Conservation (phyloP, 1,140 invertebrate species). For the Procambarus virginalis region DNA sequence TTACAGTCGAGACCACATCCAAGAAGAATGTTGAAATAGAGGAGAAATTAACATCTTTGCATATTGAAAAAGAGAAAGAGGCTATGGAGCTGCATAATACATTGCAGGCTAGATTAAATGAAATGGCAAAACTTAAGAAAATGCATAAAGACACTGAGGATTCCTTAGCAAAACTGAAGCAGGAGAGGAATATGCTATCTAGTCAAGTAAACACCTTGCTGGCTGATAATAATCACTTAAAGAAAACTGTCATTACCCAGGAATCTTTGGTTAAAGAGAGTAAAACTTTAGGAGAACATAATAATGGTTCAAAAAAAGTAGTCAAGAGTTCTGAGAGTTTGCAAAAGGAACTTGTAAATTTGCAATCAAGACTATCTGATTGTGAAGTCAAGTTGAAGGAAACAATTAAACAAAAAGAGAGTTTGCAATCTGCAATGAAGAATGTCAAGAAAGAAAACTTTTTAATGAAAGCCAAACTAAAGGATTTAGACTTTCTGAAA, state of each 20-base stretch:
- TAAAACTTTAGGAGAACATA: constrained; percentile 17
- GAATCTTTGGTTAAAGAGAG: constrained; percentile 22
- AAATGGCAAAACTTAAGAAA: constrained; percentile 13
- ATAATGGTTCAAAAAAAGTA: constrained; percentile 15
- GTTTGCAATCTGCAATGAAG: constrained; percentile 22
- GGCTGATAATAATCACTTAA: constrained; percentile 51
- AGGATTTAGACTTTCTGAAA: constrained; percentile 45
- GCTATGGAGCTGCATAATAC: not conserved
- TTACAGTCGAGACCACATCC: not conserved
- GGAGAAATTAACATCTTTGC: constrained; percentile 12
- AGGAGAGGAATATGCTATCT: constrained; percentile 29
- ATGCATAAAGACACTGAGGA: constrained; percentile 20
- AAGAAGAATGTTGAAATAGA: constrained; percentile 17
- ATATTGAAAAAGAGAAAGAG: not conserved
- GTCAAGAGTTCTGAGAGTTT: constrained; percentile 14
- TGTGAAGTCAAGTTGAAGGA: constrained; percentile 40
- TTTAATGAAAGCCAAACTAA: constrained; percentile 42
- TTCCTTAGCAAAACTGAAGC: not conserved
- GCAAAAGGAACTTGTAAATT: constrained; percentile 24
- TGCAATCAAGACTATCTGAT: not conserved
- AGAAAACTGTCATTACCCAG: constrained; percentile 13
- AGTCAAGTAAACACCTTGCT: constrained; percentile 22
- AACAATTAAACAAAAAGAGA: constrained; percentile 34
- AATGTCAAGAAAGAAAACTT: constrained; percentile 45
- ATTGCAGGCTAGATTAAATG: not conserved